Conservation (phyloP, 2,888 invertebrate genomes). For the Smittia sp. region DNA sequence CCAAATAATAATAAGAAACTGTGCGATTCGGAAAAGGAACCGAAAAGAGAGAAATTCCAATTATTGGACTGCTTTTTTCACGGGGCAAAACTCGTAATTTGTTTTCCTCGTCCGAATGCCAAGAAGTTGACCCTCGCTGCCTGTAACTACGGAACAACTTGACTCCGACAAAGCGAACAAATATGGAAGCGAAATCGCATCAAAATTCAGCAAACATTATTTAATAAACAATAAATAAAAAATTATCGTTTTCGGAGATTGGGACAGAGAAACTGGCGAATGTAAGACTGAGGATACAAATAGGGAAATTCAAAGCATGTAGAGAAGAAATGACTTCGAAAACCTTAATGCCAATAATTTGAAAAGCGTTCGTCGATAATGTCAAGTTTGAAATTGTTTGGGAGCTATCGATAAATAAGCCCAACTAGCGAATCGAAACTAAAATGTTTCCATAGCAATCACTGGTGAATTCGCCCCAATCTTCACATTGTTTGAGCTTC, state of each 20-base stretch:
- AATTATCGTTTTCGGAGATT: slow-evolving; percentile 32
- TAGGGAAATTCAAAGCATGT: slow-evolving; percentile 27
- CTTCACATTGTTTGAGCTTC: neutral
- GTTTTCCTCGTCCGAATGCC: slow-evolving; percentile 2
- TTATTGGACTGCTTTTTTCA: slow-evolving; percentile 29
- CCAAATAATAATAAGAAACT: slow-evolving; percentile 12
- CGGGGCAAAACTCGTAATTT: slow-evolving; percentile 35
- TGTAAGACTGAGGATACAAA: neutral
- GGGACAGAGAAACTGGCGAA: neutral
- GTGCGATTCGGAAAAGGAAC: slow-evolving; percentile 19
- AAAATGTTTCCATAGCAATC: too few species aligned
- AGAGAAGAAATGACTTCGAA: slow-evolving; percentile 41
- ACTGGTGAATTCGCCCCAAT: too few species aligned
- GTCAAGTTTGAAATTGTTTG: neutral
- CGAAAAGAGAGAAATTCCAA: slow-evolving; percentile 41
- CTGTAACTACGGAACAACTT: slow-evolving; percentile 6
- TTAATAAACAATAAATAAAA: slow-evolving; percentile 42
- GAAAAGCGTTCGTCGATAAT: neutral
- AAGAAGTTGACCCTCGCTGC: slow-evolving; percentile 23
- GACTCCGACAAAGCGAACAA: slow-evolving; percentile 16
- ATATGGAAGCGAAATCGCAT: slow-evolving; percentile 41
- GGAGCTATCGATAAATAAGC: too few species aligned
- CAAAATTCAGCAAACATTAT: slow-evolving; percentile 41
- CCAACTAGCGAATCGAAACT: too few species aligned
- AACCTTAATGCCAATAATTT: slow-evolving; percentile 43